Base-by-base conservation (phyloP, 1,140 invertebrate genomes). In the Drosophila subobscura region DNA sequence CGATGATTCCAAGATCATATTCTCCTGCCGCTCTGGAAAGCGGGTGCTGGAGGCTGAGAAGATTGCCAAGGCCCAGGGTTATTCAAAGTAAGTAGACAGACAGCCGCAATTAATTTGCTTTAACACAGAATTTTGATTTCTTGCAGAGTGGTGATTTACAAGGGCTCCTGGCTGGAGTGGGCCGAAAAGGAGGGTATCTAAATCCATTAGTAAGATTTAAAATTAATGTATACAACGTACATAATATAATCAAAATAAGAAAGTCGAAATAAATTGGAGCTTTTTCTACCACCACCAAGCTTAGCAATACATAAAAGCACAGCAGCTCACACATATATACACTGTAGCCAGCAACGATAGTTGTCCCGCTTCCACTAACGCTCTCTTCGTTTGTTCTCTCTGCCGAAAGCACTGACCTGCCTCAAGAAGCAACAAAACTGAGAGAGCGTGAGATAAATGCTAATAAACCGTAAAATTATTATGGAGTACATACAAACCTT, bases 161-260 rank as follows among this genome's bases (percentile, higher is more conserved):
- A 96, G 95, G 93, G 98, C 95, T 94, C 97, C 95, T 93, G 97
- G 96, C 92, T 95, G 94, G 77, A 97, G 94, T 92, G 97, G 93
- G 92, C 92, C 41, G 90, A 91, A 37, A 92, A 74, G 67, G 85
- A 92, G 49, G 68, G 67, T 20, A 67, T 77, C 4, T 46, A 42
- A 33, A 22, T 25, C 12, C 14, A 45, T 45, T 46, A 49, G 4
- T 41, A 40, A 58, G 22, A 54, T 47, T 68, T 49, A 1, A 41
- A 52, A 53, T 59, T 67, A 25, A 14, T 42, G 4, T 25, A 45
- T 23, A 20, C 16, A 20, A 20, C 16, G 23, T 22, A 22, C 3
- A 25, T 20, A 0, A n/a, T n/a, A 5, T 14, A 53, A 37, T 20
- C 14, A 40, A 14, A 51, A 12, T 1, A 12, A 47, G 16, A 40